Base-by-base conservation (phyloP, 1,140 invertebrate genomes). In the Sitobion miscanthi region DNA sequence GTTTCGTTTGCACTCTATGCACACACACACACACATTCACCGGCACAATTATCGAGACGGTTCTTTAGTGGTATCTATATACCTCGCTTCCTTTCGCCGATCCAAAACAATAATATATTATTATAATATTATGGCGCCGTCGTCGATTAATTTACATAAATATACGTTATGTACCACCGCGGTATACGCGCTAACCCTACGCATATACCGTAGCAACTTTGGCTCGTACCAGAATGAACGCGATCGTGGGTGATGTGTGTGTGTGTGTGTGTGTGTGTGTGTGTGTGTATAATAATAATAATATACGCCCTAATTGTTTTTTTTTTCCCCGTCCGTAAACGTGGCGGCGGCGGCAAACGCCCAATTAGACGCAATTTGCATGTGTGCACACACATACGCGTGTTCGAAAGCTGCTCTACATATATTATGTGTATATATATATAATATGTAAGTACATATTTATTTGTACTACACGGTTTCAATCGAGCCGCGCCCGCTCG, bases 361-460 rank as follows among this genome's bases (percentile, higher is more conserved):
- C 49, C n/a, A 52, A 54, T 54, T 89, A 54, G 49, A 89, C n/a
- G 49, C 30, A 54, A 89, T 54, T 89, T 88, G 87, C 87, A 54
- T 54, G 23, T 54, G n/a, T 54, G 54, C 47, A 88, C n/a, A 88
- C n/a, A 54, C n/a, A 54, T 42, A 42, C 6, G 17, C 87, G 62
- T 69, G 30, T 69, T 69, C 30, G 14, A 30, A 69, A 14, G 30
- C 62, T n/a, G 30, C 7, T 69, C 30, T 30, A 30, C 30, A 4
- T 11, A 17, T n/a, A 69, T 17, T 25, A n/a, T n/a, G 30, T 17
- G n/a, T 17, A n/a, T 69, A n/a, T n/a, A 69, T n/a, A 69, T n/a
- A n/a, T n/a, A 42, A 30, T 45, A 17, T 11, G 23, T 25, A 25
- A 85, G 21, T 86, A 42, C 21, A 45, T 86, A 86, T 86, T 86